Evolutionary conservation across 1,140 invertebrate genomes (phyloP), one percentile per base, ranked within the genome.

Genomic region (Acyrthosiphon pisum): DNA sequence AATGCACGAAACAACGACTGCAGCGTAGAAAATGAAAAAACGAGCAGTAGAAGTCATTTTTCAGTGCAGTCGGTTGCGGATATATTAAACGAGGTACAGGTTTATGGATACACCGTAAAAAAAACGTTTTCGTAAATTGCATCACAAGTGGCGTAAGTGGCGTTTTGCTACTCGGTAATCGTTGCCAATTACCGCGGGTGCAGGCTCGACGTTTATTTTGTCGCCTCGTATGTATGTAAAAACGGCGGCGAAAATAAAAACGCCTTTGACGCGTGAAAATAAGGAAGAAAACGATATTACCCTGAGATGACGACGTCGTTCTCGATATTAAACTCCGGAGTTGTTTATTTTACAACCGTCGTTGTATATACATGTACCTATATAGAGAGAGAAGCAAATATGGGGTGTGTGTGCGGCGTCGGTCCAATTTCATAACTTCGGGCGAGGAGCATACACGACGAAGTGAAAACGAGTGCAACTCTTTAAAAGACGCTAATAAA

Each of bases 401-500:
- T 76, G 30, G 48, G 87, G 86, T 88, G 86, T 9, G 86, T 44
- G 84, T 26, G 87, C 23, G 60, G 30, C n/a, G 30, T 56, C 90
- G 68, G 91, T 93, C 91, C 68, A 93, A 93, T 84, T 93, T 83
- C 91, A 93, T 93, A 86, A 93, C 81, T 37, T n/a, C 23, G 35
- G 35, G 23, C 22, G 91, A 84, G 35, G 76, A 37, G 20, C 11
- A 92, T 81, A 81, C 23, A 48, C 48, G 30, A 50, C 14, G 76
- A 41, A 41, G 23, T 60, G 76, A 50, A 53, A 81, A 91, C 56
- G 68, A 91, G 76, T 76, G 68, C 44, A 26, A 86, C 76, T 93
- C 48, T 84, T 93, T 93, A 53, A 86, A 93, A 83, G 50, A 92
- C 91, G 76, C 81, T 93, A 93, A 93, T 93, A 93, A 93, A 93